Conservation (phyloP, 2,113 vertebrate genomes). For the Triplophysa rosa region DNA sequence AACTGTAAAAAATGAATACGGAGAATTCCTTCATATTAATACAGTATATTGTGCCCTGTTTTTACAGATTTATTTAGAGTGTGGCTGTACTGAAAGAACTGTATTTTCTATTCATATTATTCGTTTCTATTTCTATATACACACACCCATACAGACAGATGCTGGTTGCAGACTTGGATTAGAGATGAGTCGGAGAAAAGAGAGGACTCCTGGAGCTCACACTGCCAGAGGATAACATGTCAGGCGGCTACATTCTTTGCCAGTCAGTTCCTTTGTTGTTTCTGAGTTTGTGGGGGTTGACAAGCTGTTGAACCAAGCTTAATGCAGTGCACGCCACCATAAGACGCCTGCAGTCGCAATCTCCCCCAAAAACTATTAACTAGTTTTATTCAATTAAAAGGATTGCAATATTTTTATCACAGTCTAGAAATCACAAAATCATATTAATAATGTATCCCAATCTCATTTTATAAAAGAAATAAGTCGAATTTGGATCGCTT, state of each 20-base stretch:
- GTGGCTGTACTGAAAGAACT: too few species aligned
- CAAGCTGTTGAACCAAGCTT: constrained; percentile 32
- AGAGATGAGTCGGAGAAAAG: constrained; percentile 11
- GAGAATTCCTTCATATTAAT: too few species aligned
- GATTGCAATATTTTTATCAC: not conserved
- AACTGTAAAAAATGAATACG: too few species aligned
- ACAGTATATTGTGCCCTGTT: too few species aligned
- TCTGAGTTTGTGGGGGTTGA: constrained; percentile 27
- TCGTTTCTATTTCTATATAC: constrained; percentile 3
- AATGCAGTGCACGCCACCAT: not conserved
- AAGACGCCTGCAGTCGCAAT: not conserved
- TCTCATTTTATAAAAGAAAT: not conserved
- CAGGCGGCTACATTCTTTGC: constrained; percentile 3
- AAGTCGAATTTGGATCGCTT: not conserved
- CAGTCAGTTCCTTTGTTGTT: constrained; percentile 7
- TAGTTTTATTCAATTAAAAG: constrained; percentile 8
- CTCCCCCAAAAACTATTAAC: not conserved
- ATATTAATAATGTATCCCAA: not conserved
- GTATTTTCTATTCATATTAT: not conserved
- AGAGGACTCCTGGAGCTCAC: constrained; percentile 32
- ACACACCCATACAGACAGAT: constrained; percentile 22
- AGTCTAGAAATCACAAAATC: not conserved
- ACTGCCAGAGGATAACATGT: constrained; percentile 39
- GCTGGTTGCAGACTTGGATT: constrained; percentile 19
- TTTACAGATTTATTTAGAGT: too few species aligned